A percentile compares a stretch with the other conserved stretches of the same genome.
These are phyloP conservation scores for Agrochola litura DNA, from an alignment of 2,888 invertebrate genomes.

Conservation along the genomic window DNA sequence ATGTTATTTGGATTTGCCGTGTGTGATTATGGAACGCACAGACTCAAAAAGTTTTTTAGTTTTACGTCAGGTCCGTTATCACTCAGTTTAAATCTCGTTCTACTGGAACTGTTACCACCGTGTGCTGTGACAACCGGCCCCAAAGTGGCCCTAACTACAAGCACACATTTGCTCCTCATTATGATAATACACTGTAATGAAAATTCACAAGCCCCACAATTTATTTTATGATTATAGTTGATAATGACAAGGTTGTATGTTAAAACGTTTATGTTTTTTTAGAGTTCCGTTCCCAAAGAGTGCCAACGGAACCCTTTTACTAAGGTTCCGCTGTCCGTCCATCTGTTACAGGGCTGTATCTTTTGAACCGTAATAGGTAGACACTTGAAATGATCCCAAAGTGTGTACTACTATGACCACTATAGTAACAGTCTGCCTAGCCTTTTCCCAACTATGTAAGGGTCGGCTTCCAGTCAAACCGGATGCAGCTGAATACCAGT, in stretches of 20 bases:
- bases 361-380: too few relatives aligned
- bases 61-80: neutral
- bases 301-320: too few relatives aligned
- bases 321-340: too few relatives aligned
- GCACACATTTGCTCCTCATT: constrained; percentile 48
- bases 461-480: too few relatives aligned
- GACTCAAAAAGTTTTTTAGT: neutral
- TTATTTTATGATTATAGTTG: constrained; percentile 59
- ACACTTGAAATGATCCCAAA: too few relatives aligned
- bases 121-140: constrained; percentile 2
- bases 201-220: constrained; percentile 45
- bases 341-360: too few relatives aligned
- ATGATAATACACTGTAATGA: constrained; percentile 41
- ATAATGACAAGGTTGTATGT: constrained; percentile 52
- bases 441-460: too few relatives aligned
- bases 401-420: too few relatives aligned
- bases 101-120: neutral
- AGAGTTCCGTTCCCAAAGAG: too few relatives aligned
- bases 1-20: neutral
- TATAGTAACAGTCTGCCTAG: too few relatives aligned
- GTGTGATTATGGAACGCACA: neutral
- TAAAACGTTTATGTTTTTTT: constrained; percentile 20
- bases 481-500: too few relatives aligned
- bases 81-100: constrained; percentile 21
- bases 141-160: constrained; percentile 22